A percentile compares a stretch with the other conserved stretches of the same genome.
Conservation (phyloP, 2,888 invertebrate species). For the Caenorhabditis sp. region DNA sequence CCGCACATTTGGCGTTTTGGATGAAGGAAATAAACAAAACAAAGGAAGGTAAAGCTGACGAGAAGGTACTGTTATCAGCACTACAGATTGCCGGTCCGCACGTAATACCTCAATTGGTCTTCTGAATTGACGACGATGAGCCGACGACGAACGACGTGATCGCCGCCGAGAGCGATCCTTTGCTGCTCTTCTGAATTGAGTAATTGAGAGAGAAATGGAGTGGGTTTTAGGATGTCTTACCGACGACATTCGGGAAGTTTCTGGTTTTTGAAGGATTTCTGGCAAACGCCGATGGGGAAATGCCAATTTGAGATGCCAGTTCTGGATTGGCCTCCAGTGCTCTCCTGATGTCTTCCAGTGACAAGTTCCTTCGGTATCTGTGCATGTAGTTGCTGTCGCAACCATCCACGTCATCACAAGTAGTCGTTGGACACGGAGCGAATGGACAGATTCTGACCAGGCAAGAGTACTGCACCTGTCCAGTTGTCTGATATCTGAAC, state of each 20-base stretch:
- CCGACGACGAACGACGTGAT: constrained; percentile 80
- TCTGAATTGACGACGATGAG: constrained; percentile 82
- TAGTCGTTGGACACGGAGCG: constrained; percentile 78
- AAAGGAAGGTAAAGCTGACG: constrained; percentile 49
- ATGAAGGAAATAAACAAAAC: constrained; percentile 28
- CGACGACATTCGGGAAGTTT: constrained; percentile 54
- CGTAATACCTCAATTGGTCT: constrained; percentile 78
- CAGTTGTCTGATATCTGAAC: constrained; percentile 83
- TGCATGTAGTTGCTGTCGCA: constrained; percentile 71
- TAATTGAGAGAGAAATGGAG: too few relatives aligned
- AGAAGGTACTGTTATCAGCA: constrained; percentile 19
- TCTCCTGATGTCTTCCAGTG: constrained; percentile 69
- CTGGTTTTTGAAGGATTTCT: constrained; percentile 33
- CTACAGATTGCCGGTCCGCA: constrained; percentile 68
- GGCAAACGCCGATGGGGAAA: constrained; percentile 65
- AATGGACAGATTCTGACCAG: constrained; percentile 82
- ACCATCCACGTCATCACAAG: constrained; percentile 80
- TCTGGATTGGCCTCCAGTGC: constrained; percentile 79
- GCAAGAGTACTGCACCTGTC: constrained; percentile 83
- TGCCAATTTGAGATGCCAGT: constrained; percentile 76
- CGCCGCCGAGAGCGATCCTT: constrained; percentile 79
- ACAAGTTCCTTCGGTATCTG: constrained; percentile 63
- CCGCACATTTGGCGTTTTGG: constrained; percentile 65
- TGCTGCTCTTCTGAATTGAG: constrained; percentile 79
- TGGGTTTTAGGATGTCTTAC: constrained; percentile 32